phyloP scores from a whole-genome alignment of 2,888 invertebrate species.

The Lasioglossum malachurum region DNA sequence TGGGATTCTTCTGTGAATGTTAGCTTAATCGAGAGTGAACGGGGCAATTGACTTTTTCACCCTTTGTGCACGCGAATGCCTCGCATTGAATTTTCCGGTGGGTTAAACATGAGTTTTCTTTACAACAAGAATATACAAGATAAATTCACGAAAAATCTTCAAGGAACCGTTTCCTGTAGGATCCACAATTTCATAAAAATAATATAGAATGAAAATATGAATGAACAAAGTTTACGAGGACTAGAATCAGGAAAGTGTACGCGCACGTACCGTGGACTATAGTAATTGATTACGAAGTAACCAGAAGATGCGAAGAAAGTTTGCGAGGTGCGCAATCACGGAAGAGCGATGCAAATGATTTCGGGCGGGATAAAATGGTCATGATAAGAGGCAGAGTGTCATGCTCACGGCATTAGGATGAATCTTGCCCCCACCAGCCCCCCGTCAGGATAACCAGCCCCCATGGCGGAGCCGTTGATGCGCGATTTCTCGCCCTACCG shows the following conservation, averaged over 20 bases:
- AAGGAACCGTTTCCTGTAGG: neutral
- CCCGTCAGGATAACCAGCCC: constrained; percentile 42
- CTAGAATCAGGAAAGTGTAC: neutral
- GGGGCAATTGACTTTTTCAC: neutral
- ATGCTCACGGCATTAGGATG: neutral
- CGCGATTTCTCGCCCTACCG: constrained; percentile 70
- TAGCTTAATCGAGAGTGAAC: neutral
- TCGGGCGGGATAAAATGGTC: neutral
- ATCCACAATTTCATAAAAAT: neutral
- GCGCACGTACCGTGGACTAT: neutral
- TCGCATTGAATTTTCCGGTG: neutral
- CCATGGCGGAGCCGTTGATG: constrained; percentile 58
- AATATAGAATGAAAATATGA: neutral
- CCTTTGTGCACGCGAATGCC: neutral
- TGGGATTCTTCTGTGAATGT: neutral
- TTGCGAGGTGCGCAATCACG: neutral
- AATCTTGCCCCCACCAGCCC: constrained; percentile 14
- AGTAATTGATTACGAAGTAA: neutral
- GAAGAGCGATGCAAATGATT: neutral
- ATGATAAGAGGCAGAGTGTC: constrained; percentile 1
- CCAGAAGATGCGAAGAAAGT: neutral
- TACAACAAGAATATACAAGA: neutral
- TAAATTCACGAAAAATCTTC: neutral
- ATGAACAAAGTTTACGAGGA: neutral
- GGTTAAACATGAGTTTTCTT: neutral